Evolutionary conservation across 2,797 vertebrate genomes (phyloP), one percentile per base, ranked within the genome.

Genomic region (Catamblyrhynchus diadema): DNA sequence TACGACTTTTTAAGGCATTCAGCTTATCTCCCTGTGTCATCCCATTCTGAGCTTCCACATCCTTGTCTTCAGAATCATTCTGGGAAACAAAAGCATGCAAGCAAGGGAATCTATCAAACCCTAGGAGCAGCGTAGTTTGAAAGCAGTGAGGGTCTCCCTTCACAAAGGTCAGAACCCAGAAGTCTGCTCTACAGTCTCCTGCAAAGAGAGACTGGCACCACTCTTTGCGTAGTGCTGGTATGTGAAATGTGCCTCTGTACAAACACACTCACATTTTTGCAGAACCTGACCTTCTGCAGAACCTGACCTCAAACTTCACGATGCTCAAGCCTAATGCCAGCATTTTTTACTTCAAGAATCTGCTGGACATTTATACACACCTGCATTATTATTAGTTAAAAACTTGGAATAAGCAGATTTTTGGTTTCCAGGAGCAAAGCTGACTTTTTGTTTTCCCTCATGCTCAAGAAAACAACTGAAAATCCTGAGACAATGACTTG

Each of bases 1-100:
- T 98, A 35, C 98, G 98, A 94, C 98, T 98, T 95, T 99, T 99
- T 97, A 99, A 98, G 97, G 99, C 99, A 98, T 99, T 98, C 35
- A 99, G 98, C 97, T 99, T 99, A 97, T 99, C 99, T 97, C 99
- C 99, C 96, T 99, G 99, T 2, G 99, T 99, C 94, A 99, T 91
- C 37, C 77, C 96, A 64, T 94, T 97, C 95, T 97, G 97, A 61
- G 89, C 48, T 88, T 97, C 98, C 78, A 86, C 74, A 15, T 96
- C 95, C 10, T 97, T 88, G 10, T 99, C 99, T 57, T 98, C 97
- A 16, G 91, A 95, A 83, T 98, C 98, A 33, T 93, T 96, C 99
- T 99, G 94, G 51, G 93, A 90, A 71, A 84, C 12, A 33, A 14
- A 88, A 81, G 44, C 3, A 60, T 11, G 27, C 21, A 77, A 80